phyloP scores from a whole-genome alignment of 2,797 vertebrate genomes.

The Melanotaenia boesemani region DNA sequence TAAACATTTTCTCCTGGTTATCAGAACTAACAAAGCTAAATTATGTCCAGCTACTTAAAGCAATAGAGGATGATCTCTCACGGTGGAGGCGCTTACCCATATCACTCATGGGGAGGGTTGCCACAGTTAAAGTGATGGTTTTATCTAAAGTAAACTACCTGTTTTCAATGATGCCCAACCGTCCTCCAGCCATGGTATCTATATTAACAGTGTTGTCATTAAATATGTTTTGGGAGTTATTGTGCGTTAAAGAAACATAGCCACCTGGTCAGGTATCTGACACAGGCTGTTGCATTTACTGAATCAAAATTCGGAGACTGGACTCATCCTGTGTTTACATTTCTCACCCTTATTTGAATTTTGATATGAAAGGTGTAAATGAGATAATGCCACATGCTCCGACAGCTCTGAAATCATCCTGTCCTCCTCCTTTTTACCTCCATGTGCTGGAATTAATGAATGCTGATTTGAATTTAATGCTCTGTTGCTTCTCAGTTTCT shows the following conservation, averaged over 20 bases:
- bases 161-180: too few species aligned
- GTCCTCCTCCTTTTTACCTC: slow-evolving; percentile 55
- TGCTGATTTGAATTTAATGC: slow-evolving; percentile 85
- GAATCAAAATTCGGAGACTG: background rate
- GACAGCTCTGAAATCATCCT: slow-evolving; percentile 64
- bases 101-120: too few species aligned
- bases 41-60: too few species aligned
- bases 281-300: background rate
- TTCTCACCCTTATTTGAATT: background rate
- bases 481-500: slow-evolving; percentile 83
- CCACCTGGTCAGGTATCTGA: background rate
- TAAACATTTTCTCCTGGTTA: too few species aligned
- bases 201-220: too few species aligned
- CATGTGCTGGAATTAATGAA: slow-evolving; percentile 73
- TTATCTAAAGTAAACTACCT: too few species aligned
- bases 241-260: background rate
- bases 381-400: slow-evolving; percentile 72
- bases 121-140: too few species aligned
- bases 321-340: slow-evolving; percentile 58
- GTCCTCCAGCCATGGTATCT: too few species aligned
- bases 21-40: too few species aligned
- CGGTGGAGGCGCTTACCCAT: too few species aligned
- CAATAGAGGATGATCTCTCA: too few species aligned
- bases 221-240: background rate
- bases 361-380: background rate